phyloP scores from a whole-genome alignment of 2,113 vertebrate genomes.

The Gobio gobio region DNA sequence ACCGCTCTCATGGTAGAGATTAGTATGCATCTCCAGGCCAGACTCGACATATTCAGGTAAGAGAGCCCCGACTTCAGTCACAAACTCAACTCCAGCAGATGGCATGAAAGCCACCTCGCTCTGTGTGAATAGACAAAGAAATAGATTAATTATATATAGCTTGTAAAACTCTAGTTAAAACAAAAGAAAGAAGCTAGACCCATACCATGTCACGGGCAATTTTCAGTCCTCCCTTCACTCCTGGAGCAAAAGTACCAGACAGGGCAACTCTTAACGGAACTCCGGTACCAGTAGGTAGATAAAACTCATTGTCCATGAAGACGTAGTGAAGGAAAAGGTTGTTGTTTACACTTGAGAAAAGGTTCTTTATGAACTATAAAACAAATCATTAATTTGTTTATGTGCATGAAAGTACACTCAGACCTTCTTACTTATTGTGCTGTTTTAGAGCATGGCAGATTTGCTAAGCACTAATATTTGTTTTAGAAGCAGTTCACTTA shows the following conservation, averaged over 20 bases:
- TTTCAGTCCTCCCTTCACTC: slow-evolving; percentile 81
- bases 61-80: slow-evolving; percentile 81
- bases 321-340: slow-evolving; percentile 92
- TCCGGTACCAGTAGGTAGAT: slow-evolving; percentile 87
- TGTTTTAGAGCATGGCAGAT: neutral
- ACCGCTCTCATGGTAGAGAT: slow-evolving; percentile 87
- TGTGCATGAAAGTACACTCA: no score
- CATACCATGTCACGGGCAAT: slow-evolving; percentile 79
- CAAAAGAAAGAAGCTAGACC: neutral
- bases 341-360: slow-evolving; percentile 79
- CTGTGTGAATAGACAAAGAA: slow-evolving; percentile 60
- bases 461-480: neutral
- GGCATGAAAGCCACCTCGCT: slow-evolving; percentile 84
- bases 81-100: slow-evolving; percentile 86
- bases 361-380: slow-evolving; percentile 68
- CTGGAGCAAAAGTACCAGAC: slow-evolving; percentile 85
- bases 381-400: neutral
- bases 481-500: slow-evolving; percentile 55
- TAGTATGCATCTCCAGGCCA: slow-evolving; percentile 86
- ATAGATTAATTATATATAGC: neutral
- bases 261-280: slow-evolving; percentile 87
- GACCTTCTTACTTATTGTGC: neutral
- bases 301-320: slow-evolving; percentile 95
- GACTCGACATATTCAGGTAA: slow-evolving; percentile 84
- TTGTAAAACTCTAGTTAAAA: neutral